Percentiles rank a stretch among this genome's conserved stretches.
phyloP scores from a whole-genome alignment of 2,888 invertebrate genomes.

The Leucoptera coffeella region DNA sequence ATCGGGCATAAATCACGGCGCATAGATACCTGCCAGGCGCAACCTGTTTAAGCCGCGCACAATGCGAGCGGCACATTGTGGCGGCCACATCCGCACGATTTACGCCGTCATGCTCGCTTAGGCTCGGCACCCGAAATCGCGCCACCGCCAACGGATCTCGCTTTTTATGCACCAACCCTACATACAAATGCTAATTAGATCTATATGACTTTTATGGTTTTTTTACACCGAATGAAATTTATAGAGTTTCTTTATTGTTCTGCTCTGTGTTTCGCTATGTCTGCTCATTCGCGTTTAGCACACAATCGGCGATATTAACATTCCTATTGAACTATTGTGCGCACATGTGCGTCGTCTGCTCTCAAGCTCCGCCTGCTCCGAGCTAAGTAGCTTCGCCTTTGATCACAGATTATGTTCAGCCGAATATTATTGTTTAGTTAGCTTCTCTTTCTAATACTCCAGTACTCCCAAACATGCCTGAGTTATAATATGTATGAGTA shows the following conservation, averaged over 20 bases:
- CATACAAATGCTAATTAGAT: constrained; percentile 28
- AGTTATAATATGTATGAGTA: no score
- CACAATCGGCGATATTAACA: constrained; percentile 40
- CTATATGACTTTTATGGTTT: constrained; percentile 23
- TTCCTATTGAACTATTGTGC: constrained; percentile 28
- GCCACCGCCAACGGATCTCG: no score
- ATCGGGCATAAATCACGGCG: constrained; percentile 43
- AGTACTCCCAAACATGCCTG: no score
- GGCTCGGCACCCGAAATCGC: constrained; percentile 20
- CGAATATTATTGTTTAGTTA: no score
- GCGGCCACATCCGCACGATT: constrained; percentile 34
- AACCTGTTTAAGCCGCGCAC: constrained; percentile 34
- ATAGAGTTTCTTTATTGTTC: constrained; percentile 33
- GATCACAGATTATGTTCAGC: no score
- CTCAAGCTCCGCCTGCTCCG: no score
- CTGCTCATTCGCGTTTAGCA: constrained; percentile 39
- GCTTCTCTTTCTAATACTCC: no score
- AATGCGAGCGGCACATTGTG: constrained; percentile 29
- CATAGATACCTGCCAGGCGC: constrained; percentile 44
- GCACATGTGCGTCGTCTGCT: no score
- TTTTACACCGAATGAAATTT: constrained; percentile 29
- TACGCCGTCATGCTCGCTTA: constrained; percentile 47
- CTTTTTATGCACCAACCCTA: no score
- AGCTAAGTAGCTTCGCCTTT: no score
- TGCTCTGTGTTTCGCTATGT: constrained; percentile 22